Evolutionary conservation across 92 coral and sea anemone genomes (phyloP), one percentile per base, ranked within the genome.

Genomic region (Heteractis magnifica): DNA sequence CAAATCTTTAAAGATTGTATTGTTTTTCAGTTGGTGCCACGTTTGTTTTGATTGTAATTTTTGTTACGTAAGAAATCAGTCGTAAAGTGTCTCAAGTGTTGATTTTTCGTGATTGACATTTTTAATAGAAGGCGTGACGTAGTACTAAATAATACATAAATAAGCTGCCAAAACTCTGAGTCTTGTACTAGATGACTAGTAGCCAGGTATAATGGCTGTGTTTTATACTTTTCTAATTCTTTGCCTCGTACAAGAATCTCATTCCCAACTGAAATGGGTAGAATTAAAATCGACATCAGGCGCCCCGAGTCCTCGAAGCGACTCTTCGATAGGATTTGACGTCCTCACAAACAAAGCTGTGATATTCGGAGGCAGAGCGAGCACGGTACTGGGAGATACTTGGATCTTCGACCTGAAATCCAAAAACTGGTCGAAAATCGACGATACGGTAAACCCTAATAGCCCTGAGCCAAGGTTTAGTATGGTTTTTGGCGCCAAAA

Each of bases 381-480:
- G 56, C 10, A 6, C 48, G 6, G 77, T 20, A 11, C 76, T 89
- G 16, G 92, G 75, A 23, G 98, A 93, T 76, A 95, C 98, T 1
- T 95, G 98, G 98, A 58, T 82, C 41, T 95, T 91, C 76, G 77
- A 92, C 83, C 49, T 94, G 52, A 58, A 44, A 1, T 51, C 89
- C 6, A 84, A 64, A 15, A 81, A 74, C 0, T 96, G 99, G 99
- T 77, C 71, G 16, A 52, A 87, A 56, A 77, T 90, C 13, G 49
- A 23, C 59, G 77, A 87, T 10, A 85, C 93, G 2, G 49, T 51
- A 3, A 79, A 21, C 20, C 65, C 73, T 65, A 73, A 83, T 53
- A 80, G 81, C 5, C 98, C 98, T 10, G 92, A 91, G 65, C 83
- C 77, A 4, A 92, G 99, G 48, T 96, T 96, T 78, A 94, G 98